Base-by-base conservation (phyloP, 2,113 vertebrate genomes). In the Calonectris borealis region DNA sequence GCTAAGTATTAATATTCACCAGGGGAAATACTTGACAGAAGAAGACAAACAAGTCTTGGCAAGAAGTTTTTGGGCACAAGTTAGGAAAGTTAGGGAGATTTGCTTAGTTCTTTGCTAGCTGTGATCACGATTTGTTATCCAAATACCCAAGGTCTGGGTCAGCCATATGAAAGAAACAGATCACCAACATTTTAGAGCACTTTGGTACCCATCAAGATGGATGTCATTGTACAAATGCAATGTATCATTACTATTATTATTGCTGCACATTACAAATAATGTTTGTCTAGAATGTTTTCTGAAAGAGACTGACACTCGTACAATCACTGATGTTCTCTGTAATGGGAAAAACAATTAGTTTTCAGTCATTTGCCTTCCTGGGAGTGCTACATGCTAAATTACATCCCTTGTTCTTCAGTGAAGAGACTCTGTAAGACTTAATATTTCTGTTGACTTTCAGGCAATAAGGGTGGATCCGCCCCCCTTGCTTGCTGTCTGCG, bases 261-360 rank as follows among this genome's bases (percentile, higher is more conserved):
- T 79, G 55, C 25, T 69, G 60, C 16, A 44, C 13, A 49, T 90
- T 87, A 66, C 52, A 83, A 94, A 90, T 78, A 90, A 90, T 89
- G 32, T 83, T 92, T 93, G 51, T 90, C 79, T 71, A 31, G 58
- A 85, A 85, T 48, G 18, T 91, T 92, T 92, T 89, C 54, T 64
- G 70, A 62, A 80, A 46, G 40, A 83, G 52, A 66, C 44, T 77
- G 84, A 94, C 85, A 75, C 8, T 73, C 31, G n/a, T 80, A 31
- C 62, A 94, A 93, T 90, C 55, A 86, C 16, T 66, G 27, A 44
- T 87, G 54, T 66, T 91, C 61, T 96, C 73, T 61, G 15, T 93
- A 96, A 96, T 87, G 51, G 60, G 85, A 92, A 96, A 97, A 93
- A 42, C 94, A 96, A 97, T 95, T 96, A 96, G 79, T 75, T 97